These are phyloP conservation scores for Eucera pruinosa DNA, from an alignment of 2,888 invertebrate genomes.

Conservation along the genomic window DNA sequence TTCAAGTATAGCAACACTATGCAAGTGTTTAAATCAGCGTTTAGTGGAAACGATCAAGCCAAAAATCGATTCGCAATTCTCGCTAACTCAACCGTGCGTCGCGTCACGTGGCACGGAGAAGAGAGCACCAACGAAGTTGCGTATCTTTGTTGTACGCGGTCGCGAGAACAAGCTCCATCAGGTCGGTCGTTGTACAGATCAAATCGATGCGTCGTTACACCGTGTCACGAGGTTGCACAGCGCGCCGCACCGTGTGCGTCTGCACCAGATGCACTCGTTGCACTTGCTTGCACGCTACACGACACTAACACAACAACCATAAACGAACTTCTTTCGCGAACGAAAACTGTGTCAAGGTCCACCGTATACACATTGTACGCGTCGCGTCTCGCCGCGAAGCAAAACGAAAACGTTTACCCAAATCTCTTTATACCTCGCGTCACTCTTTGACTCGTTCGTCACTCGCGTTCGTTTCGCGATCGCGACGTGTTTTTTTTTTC, in stretches of 20 bases:
- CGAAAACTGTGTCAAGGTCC: slow-evolving; percentile 45
- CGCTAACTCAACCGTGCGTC: too few species aligned
- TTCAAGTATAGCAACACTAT: too few species aligned
- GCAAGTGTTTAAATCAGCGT: too few species aligned
- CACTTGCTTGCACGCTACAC: slow-evolving; percentile 16
- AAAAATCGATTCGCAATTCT: background rate
- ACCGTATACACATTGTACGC: too few species aligned
- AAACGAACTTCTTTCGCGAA: background rate
- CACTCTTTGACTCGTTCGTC: too few species aligned
- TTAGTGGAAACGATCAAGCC: background rate
- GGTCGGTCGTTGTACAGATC: slow-evolving; percentile 50
- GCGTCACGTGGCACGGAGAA: slow-evolving; percentile 14
- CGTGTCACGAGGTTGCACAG: slow-evolving; percentile 45
- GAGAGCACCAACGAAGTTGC: background rate
- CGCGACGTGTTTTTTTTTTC: too few species aligned
- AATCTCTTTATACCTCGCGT: too few species aligned
- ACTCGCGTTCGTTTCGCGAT: too few species aligned
- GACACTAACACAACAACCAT: too few species aligned
- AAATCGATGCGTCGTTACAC: slow-evolving; percentile 58
- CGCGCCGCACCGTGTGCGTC: slow-evolving; percentile 37
- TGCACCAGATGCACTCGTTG: slow-evolving; percentile 46
- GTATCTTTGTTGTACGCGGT: background rate
- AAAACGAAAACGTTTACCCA: too few species aligned
- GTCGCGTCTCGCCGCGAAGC: too few species aligned
- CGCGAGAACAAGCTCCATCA: slow-evolving; percentile 30